phyloP scores from a whole-genome alignment of 2,113 vertebrate species.

The Antechinus flavipes region DNA sequence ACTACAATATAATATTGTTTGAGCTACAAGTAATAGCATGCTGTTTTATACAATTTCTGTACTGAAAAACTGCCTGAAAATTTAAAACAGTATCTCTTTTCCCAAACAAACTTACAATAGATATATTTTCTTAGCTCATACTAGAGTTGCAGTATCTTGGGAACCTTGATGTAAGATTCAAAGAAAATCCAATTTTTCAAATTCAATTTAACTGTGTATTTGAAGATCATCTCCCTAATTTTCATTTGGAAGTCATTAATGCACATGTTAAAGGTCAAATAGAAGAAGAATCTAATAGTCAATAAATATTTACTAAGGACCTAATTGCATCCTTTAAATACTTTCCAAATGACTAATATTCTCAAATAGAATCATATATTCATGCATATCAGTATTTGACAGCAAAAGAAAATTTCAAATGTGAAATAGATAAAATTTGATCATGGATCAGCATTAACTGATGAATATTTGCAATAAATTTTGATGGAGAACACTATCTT shows the following conservation, averaged over 20 bases:
- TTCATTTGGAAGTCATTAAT: not conserved
- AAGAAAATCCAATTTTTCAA: not conserved
- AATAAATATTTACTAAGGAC: not conserved
- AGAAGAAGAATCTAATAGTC: not conserved
- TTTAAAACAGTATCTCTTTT: not conserved
- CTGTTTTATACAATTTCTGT: not conserved
- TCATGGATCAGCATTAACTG: not conserved
- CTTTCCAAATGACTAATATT: not conserved
- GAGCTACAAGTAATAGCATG: not conserved
- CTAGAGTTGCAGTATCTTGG: not conserved
- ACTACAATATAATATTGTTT: not conserved
- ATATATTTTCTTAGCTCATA: not conserved
- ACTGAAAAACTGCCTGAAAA: not conserved
- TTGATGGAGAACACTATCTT: not conserved
- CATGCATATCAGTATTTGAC: not conserved
- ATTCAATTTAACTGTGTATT: not conserved
- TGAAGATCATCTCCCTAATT: not conserved
- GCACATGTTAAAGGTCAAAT: not conserved
- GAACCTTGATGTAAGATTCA: not conserved
- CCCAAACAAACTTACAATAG: not conserved
- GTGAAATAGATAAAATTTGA: not conserved
- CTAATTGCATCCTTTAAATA: not conserved
- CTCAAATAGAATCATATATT: not conserved
- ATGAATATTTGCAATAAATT: not conserved
- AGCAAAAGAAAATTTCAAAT: not conserved